These are phyloP conservation scores for Chrysaora quinquecirrha DNA, from an alignment of 30 jellyfish, hydroid and myxozoan genomes.

Conservation along the genomic window DNA sequence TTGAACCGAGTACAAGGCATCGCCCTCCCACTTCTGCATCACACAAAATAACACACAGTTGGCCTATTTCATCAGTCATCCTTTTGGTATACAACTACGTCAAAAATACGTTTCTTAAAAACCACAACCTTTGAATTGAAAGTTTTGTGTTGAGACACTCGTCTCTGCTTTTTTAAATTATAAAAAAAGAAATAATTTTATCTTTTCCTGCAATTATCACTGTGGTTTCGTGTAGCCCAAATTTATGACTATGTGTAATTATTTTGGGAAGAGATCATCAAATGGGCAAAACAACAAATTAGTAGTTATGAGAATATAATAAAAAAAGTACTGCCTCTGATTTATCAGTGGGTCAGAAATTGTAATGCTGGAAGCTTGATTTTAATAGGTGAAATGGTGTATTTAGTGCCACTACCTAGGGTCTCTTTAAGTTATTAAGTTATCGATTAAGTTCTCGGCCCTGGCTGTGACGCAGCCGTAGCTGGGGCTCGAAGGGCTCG, in stretches of 20 bases:
- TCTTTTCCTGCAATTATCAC: not conserved
- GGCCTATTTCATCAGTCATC: too few species aligned
- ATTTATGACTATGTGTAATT: not conserved
- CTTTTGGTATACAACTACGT: not conserved
- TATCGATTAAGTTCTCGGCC: too few species aligned
- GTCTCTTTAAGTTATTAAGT: too few species aligned
- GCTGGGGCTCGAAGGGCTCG: too few species aligned
- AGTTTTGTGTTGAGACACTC: not conserved
- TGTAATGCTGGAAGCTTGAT: too few species aligned
- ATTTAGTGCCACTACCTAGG: too few species aligned
- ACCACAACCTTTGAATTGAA: not conserved
- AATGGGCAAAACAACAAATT: not conserved
- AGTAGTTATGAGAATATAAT: not conserved
- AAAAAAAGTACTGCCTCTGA: not conserved
- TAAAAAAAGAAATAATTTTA: not conserved
- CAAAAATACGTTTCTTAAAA: not conserved
- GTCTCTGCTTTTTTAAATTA: not conserved
- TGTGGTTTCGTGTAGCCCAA: not conserved
- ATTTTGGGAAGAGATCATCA: not conserved
- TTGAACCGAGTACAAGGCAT: too few species aligned
- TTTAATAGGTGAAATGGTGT: too few species aligned
- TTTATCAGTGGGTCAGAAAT: not conserved
- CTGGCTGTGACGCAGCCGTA: too few species aligned
- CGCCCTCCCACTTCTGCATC: too few species aligned
- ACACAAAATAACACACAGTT: too few species aligned